These are phyloP conservation scores for Parelbella ahira DNA, from an alignment of 2,888 invertebrate genomes.

Conservation along the genomic window DNA sequence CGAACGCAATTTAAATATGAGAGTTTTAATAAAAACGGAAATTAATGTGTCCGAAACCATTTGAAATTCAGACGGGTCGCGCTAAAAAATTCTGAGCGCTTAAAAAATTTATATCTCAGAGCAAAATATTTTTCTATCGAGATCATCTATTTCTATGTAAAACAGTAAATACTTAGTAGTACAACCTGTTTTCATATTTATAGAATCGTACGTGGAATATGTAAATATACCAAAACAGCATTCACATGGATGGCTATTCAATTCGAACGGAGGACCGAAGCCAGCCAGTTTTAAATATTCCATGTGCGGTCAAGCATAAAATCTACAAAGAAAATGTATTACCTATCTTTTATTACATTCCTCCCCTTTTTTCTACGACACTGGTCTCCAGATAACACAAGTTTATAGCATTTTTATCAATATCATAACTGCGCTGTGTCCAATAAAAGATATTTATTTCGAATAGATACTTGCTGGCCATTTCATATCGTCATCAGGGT, in stretches of 20 bases:
- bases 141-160: conserved; percentile 21
- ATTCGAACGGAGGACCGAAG: conserved; percentile 56
- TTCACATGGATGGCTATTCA: conserved; percentile 65
- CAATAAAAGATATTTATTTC: conserved; percentile 29
- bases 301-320: conserved; percentile 76
- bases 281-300: conserved; percentile 73
- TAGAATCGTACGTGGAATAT: conserved; percentile 37
- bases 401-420: conserved; percentile 61
- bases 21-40: conserved; percentile 24
- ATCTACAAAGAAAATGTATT: conserved; percentile 78
- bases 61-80: conserved; percentile 20
- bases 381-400: conserved; percentile 42
- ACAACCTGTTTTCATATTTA: conserved; percentile 34
- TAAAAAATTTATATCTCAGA: conserved; percentile 16
- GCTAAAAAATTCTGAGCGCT: conserved; percentile 18
- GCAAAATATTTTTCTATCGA: conserved; percentile 16
- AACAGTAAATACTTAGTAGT: conserved; percentile 22
- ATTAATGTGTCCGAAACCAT: conserved; percentile 22
- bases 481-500: too few species aligned
- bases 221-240: conserved; percentile 54
- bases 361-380: conserved; percentile 51
- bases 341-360: conserved; percentile 73
- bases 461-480: too few species aligned
- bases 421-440: conserved; percentile 35
- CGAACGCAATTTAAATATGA: conserved; percentile 22